Evolutionary conservation across 2,888 invertebrate genomes (phyloP).

Genomic region (Arctia plantaginis): DNA sequence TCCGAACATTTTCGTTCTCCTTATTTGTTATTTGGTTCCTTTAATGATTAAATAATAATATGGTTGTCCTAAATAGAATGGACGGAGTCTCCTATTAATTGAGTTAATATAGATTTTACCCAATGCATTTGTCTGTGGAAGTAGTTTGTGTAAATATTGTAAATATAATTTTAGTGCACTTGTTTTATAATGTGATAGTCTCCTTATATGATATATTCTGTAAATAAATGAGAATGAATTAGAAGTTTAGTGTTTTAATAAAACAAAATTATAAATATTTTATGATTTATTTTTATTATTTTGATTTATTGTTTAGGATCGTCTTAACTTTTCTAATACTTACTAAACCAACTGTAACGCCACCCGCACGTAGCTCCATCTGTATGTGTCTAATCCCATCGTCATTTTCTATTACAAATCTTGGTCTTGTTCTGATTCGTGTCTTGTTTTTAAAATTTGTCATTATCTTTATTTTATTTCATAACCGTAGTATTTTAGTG

Average conservation of each 20-base stretch:
- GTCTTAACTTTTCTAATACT: no score
- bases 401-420: no score
- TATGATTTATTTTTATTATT: no score
- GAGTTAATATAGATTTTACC: slow-evolving; percentile 57
- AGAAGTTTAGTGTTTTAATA: slow-evolving; percentile 56
- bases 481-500: no score
- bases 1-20: slow-evolving; percentile 65
- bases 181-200: slow-evolving; percentile 84
- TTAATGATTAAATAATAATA: slow-evolving; percentile 57
- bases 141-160: slow-evolving; percentile 69
- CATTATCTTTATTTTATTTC: no score
- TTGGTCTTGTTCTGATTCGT: no score
- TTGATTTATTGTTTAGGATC: no score
- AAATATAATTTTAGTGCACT: slow-evolving; percentile 78
- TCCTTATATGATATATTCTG: slow-evolving; percentile 81
- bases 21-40: slow-evolving; percentile 70
- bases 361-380: no score
- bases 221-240: slow-evolving; percentile 85
- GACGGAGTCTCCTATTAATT: slow-evolving; percentile 57
- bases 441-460: no score
- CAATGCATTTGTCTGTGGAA: slow-evolving; percentile 72
- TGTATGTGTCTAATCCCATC: no score
- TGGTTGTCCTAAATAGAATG: slow-evolving; percentile 46
- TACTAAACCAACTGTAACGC: no score
- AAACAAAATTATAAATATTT: no score